Base-by-base conservation (phyloP, 2,797 vertebrate genomes). In the Taenioides sp. region DNA sequence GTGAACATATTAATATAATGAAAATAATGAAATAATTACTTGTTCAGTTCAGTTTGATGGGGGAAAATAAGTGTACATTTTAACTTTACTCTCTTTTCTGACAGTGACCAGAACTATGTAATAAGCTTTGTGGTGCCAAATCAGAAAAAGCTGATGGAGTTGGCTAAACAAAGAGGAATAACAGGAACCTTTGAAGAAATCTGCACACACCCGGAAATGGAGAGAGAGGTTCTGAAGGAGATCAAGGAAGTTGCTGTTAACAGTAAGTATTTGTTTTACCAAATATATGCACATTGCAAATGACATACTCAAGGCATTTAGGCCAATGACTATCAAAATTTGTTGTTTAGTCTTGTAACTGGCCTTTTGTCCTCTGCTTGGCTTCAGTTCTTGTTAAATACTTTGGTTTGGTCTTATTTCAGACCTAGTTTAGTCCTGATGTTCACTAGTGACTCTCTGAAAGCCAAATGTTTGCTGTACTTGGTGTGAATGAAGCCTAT, bases 101-200 rank as follows among this genome's bases (percentile, higher is more conserved):
- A 49, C 86, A 99, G 98, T 73, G 95, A 98, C 17, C 96, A 99
- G 90, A 99, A 98, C 79, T 99, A 98, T 0, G 96, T 99, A 80
- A 98, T 99, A 93, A 98, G 98, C 89, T 97, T 99, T 77, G 97
- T 99, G 91, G 98, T 99, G 86, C 97, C 98, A n/a, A 99, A 99
- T 84, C 97, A 97, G 89, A 98, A 97, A 88, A 95, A 79, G 77
- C 79, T 99, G 89, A 97, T 81, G 0, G 89, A 91, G 6, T 61
- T 98, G 82, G 98, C 97, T 59, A 94, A 94, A 80, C 93, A 94
- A 89, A 96, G 95, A 12, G 94, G 95, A 12, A 91, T 98, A 5
- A 76, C 79, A 59, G 96, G 94, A n/a, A 84, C 85, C 28, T 98
- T 95, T 96, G 95, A 94, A 75, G 97, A 99, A 72, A 93, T 98